Evolutionary conservation across 2,797 vertebrate species (phyloP).

Genomic region (Enteromius treurensis): DNA sequence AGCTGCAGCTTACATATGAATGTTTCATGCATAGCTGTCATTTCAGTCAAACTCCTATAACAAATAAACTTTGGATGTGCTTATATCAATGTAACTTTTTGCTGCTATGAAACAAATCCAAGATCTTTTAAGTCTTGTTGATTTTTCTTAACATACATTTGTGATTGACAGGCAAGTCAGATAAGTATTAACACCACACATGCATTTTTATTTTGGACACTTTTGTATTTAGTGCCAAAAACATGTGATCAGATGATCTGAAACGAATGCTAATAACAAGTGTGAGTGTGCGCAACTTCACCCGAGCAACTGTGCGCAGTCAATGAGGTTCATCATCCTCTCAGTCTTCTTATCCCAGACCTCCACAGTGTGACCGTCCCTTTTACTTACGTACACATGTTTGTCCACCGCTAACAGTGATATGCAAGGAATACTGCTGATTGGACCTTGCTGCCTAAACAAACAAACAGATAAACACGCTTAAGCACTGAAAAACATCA

Average conservation of each 20-base stretch:
- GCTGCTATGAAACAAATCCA: background rate
- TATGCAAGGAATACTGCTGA: conserved; percentile 82
- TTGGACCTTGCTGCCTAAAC: conserved; percentile 78
- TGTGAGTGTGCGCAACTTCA: conserved; percentile 62
- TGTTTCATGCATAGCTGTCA: background rate
- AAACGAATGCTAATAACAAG: background rate
- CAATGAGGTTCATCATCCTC: conserved; percentile 86
- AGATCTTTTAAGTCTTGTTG: too few species aligned
- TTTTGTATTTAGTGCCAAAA: background rate
- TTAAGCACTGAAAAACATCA: background rate
- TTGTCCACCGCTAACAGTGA: conserved; percentile 89
- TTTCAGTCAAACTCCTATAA: background rate
- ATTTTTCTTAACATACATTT: background rate
- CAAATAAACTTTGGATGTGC: background rate
- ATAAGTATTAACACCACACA: background rate
- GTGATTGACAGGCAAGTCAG: background rate
- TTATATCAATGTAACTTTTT: background rate
- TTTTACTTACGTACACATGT: conserved; percentile 88
- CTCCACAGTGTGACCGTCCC: conserved; percentile 85
- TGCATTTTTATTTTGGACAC: background rate
- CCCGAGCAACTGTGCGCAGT: conserved; percentile 89
- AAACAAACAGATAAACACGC: conserved; percentile 14
- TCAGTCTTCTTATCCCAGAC: conserved; percentile 93
- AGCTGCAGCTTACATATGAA: too few species aligned
- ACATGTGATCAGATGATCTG: background rate